A percentile compares a stretch with the other conserved stretches of the same genome.
Conservation (phyloP, 2,113 vertebrate genomes). For the Dicaeum eximium region DNA sequence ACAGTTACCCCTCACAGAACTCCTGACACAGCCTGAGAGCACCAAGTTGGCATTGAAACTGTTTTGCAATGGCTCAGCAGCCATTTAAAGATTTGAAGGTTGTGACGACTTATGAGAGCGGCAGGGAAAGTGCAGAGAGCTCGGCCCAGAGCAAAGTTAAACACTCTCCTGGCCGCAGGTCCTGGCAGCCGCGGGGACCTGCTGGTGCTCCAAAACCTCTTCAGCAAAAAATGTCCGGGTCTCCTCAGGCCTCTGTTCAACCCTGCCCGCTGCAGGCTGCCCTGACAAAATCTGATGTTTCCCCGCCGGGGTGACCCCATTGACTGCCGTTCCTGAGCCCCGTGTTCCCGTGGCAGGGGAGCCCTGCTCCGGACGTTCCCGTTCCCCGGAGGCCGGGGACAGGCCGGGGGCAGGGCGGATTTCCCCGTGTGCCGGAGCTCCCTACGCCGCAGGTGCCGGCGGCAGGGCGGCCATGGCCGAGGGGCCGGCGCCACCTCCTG, state of each 20-base stretch:
- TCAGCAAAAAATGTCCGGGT: not conserved
- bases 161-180: not conserved
- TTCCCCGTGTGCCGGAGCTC: accelerated
- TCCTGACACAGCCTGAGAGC: not conserved
- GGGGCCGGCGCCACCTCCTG: conserved; percentile 49
- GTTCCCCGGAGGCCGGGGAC: not conserved
- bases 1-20: not conserved
- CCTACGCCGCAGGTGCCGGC: not conserved
- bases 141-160: not conserved
- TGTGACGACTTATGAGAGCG: not conserved
- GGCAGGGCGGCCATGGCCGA: not conserved
- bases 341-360: accelerated
- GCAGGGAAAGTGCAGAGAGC: not conserved
- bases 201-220: not conserved
- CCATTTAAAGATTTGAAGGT: not conserved
- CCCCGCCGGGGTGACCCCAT: not conserved
- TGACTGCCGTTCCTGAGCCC: not conserved
- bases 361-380: not conserved
- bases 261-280: not conserved
- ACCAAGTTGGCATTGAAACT: not conserved
- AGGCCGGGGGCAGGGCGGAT: not conserved
- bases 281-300: not conserved
- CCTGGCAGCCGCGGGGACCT: not conserved
- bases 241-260: not conserved
- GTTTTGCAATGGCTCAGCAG: not conserved